Evolutionary conservation across 2,113 vertebrate genomes (phyloP).

Genomic region (Tragelaphus scriptus): DNA sequence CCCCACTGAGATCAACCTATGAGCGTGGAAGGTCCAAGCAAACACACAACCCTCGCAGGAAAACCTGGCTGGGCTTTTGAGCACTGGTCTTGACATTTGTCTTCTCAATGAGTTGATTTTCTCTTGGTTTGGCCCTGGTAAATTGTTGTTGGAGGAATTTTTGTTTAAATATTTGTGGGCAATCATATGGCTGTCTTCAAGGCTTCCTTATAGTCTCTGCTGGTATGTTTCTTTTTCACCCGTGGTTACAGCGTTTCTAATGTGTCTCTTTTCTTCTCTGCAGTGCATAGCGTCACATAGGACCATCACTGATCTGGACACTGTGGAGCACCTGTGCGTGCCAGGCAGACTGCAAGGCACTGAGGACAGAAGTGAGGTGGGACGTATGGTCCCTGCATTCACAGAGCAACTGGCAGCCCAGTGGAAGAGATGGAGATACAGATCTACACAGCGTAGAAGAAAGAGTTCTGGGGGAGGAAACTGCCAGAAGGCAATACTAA

Average conservation of each 20-base stretch:
- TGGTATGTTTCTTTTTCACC: neutral
- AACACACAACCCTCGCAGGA: neutral
- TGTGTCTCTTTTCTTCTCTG: neutral
- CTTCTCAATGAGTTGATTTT: neutral
- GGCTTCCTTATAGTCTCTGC: neutral
- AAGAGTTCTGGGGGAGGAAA: neutral
- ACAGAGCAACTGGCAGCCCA: neutral
- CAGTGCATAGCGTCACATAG: too few species aligned
- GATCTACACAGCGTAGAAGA: neutral
- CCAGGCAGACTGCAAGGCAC: neutral
- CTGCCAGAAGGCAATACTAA: neutral
- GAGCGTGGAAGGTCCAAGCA: slow-evolving; percentile 5
- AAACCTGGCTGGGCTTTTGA: neutral
- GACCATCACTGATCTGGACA: neutral
- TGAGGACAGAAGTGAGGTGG: neutral
- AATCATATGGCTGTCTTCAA: neutral
- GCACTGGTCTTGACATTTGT: neutral
- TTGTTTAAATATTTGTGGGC: neutral
- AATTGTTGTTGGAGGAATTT: neutral
- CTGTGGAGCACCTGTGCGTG: neutral
- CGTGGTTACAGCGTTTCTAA: too few species aligned
- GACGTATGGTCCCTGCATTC: neutral
- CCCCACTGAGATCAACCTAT: slow-evolving; percentile 6
- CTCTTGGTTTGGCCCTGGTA: neutral
- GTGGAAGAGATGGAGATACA: neutral